These are phyloP conservation scores for Acanthococcus lagerstroemiae DNA, from an alignment of 2,888 invertebrate species.

Conservation along the genomic window DNA sequence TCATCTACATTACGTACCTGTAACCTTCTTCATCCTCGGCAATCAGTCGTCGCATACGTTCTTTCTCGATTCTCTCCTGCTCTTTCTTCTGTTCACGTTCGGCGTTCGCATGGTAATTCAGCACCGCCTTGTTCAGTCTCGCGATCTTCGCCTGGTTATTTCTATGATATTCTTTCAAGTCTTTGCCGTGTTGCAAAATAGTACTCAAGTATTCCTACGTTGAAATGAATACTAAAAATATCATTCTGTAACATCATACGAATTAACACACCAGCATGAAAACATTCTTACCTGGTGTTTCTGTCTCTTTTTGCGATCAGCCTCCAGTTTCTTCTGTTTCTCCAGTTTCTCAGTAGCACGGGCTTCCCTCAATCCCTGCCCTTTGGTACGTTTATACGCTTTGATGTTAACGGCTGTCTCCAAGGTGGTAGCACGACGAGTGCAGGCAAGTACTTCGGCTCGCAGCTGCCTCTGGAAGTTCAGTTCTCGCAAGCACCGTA, in stretches of 20 bases:
- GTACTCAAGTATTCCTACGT: constrained; percentile 77
- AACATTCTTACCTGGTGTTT: constrained; percentile 76
- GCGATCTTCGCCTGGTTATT: constrained; percentile 77
- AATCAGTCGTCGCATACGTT: constrained; percentile 98
- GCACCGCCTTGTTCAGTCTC: constrained; percentile 88
- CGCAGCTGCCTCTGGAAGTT: constrained; percentile 91
- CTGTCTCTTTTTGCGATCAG: constrained; percentile 92
- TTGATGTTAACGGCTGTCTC: constrained; percentile 96
- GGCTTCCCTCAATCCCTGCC: constrained; percentile 92
- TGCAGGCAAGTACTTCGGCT: constrained; percentile 66
- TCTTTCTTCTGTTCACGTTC: constrained; percentile 99
- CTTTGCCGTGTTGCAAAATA: constrained; percentile 93
- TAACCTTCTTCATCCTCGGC: constrained; percentile 99
- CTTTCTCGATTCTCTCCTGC: constrained; percentile 96
- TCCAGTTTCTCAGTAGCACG: constrained; percentile 96
- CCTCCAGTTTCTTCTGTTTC: constrained; percentile 96
- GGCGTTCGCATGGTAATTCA: constrained; percentile 95
- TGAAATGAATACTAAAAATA: background rate
- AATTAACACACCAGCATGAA: too few relatives aligned
- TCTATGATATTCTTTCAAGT: constrained; percentile 94
- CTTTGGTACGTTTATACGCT: constrained; percentile 92
- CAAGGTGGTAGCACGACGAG: constrained; percentile 85
- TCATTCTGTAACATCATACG: background rate
- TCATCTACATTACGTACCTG: constrained; percentile 40
- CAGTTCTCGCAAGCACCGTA: constrained; percentile 81